Percentiles rank a stretch among this genome's conserved stretches.
These are phyloP conservation scores for Lordiphosa collinella DNA, from an alignment of 1,140 invertebrate genomes.

Conservation along the genomic window DNA sequence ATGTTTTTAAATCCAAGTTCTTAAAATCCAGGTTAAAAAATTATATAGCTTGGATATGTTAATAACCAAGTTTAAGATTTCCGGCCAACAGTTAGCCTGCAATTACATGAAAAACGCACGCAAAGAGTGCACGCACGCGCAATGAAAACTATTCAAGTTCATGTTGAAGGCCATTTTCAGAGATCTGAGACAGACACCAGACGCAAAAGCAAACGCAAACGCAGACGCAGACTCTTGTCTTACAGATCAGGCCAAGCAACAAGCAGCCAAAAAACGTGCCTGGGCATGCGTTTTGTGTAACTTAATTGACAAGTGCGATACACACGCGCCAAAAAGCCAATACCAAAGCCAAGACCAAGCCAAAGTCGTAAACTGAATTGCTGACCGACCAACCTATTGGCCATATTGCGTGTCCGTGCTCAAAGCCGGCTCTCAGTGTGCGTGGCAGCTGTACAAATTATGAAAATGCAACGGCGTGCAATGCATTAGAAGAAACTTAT, in stretches of 20 bases:
- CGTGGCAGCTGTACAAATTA: conserved; percentile 27
- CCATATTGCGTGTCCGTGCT: conserved; percentile 35
- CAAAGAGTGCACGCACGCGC: conserved; percentile 12
- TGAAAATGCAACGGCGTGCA: conserved; percentile 39
- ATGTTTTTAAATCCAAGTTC: conserved; percentile 10
- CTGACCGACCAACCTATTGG: conserved; percentile 41
- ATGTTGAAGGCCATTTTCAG: conserved; percentile 58
- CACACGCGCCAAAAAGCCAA: conserved; percentile 56
- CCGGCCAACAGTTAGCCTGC: conserved; percentile 23
- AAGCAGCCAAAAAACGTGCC: conserved; percentile 52
- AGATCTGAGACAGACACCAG: conserved; percentile 13
- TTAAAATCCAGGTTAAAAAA: background rate
- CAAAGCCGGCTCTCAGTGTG: conserved; percentile 9
- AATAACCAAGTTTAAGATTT: conserved; percentile 27
- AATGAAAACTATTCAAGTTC: conserved; percentile 54
- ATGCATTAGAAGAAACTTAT: conserved; percentile 58
- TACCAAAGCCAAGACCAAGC: conserved; percentile 14
- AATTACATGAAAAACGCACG: conserved; percentile 44
- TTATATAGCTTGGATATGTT: conserved; percentile 21
- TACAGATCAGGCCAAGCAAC: conserved; percentile 42
- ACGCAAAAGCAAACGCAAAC: conserved; percentile 23
- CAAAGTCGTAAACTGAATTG: conserved; percentile 11
- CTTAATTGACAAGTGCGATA: conserved; percentile 75
- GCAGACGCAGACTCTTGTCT: background rate
- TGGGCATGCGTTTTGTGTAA: conserved; percentile 74